Percentiles rank a stretch among this genome's conserved stretches.
Conservation (phyloP, 2,113 vertebrate species). For the Heptranchias perlo region DNA sequence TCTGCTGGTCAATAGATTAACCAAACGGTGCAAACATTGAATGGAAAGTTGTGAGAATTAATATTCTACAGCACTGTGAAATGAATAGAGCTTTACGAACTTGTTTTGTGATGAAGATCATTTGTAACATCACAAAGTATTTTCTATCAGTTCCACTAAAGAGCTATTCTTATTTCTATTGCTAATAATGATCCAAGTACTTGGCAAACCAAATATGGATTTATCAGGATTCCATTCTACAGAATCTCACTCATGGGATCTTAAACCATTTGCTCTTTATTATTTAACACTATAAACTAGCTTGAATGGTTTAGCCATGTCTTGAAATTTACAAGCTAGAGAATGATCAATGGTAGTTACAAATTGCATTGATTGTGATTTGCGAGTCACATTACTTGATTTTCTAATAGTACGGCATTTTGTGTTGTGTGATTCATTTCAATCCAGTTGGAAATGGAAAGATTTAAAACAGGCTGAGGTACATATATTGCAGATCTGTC, state of each 20-base stretch:
- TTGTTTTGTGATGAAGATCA: neutral
- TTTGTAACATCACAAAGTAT: slow-evolving; percentile 3
- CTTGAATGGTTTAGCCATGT: neutral
- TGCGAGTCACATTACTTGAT: neutral
- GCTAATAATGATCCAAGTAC: neutral
- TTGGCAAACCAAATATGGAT: slow-evolving; percentile 16
- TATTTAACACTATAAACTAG: slow-evolving; percentile 14
- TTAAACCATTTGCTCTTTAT: slow-evolving; percentile 8
- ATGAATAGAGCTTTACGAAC: neutral
- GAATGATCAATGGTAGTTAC: neutral
- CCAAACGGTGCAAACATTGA: neutral
- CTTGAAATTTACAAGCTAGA: slow-evolving; percentile 21
- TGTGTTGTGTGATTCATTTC: slow-evolving; percentile 9
- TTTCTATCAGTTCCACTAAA: neutral
- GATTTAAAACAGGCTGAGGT: neutral
- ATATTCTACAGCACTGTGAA: neutral
- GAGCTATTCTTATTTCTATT: neutral
- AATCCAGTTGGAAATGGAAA: neutral
- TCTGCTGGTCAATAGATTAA: neutral
- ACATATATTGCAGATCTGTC: neutral
- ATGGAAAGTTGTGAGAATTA: neutral
- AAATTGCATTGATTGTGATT: slow-evolving; percentile 11
- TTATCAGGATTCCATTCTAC: slow-evolving; percentile 6
- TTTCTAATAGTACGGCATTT: neutral
- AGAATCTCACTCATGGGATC: slow-evolving; percentile 13